Base-by-base conservation (phyloP, 2,888 invertebrate genomes). In the Drosophila nigritarsus region DNA sequence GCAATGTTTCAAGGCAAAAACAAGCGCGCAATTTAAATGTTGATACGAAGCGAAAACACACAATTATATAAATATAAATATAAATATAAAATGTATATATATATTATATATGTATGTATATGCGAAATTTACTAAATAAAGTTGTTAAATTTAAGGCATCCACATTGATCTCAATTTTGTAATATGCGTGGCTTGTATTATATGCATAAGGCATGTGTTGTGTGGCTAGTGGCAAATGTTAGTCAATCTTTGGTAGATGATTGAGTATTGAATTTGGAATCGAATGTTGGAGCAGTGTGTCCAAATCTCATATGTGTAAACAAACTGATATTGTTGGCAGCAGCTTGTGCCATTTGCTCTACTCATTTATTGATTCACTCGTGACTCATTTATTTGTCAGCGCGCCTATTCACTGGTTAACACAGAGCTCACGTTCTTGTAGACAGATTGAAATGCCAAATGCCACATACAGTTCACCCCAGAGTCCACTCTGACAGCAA, bases 361-460 rank as follows among this genome's bases (percentile, higher is more conserved):
- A 78, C 72, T 75, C 83, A 83, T 83, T 84, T 86, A 83, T 83
- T 85, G 88, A 85, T 76, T 82, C 73, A 79, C 68, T 85, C 76
- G 66, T 67, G 75, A 69, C 78, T 70, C 53, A 63, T 65, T 73
- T 73, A 58, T 54, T 63, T 77, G 56, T 49, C 40, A 45, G 65
- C 48, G 27, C 32, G 27, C 42, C 32, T 34, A 56, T 38, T 55
- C 50, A 40, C 24, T 27, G 48, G 49, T n/a, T 61, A 15, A 34
- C 3, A 27, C 9, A 30, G 45, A 36, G 40, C 66, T 65, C 75
- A 82, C 87, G 82, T 82, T 67, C 56, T 34, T 2, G 50, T 42
- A 66, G 65, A 67, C 70, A 83, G 73, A 86, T 68, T 65, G 65
- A 70, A 62, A 58, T 54, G 48, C 50, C 64, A 36, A 51, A 55